Evolutionary conservation across 2,797 vertebrate genomes (phyloP).

Genomic region (Zenarchopterus dispar): DNA sequence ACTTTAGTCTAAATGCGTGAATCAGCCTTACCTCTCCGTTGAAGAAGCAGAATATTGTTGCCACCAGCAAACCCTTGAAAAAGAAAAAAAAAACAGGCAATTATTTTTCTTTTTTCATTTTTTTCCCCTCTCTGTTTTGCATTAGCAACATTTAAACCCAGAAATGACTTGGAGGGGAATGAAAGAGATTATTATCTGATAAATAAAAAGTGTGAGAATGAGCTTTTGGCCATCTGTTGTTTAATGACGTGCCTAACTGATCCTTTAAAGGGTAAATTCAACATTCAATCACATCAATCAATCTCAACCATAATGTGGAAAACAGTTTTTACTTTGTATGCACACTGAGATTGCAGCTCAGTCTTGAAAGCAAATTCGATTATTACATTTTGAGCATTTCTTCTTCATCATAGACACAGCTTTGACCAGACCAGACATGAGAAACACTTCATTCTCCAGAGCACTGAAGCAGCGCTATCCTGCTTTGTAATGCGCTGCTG

Average conservation of each 20-base stretch:
- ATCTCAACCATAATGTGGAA: not conserved
- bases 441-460: not conserved
- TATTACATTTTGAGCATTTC: not conserved
- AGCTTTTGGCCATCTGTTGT: too few species aligned
- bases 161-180: too few species aligned
- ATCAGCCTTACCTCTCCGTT: slow-evolving; percentile 90
- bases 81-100: slow-evolving; percentile 28
- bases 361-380: not conserved
- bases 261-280: slow-evolving; percentile 21
- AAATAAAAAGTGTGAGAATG: too few species aligned
- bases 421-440: not conserved
- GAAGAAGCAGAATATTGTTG: slow-evolving; percentile 98
- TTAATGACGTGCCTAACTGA: too few species aligned
- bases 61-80: slow-evolving; percentile 93
- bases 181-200: not conserved
- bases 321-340: slow-evolving; percentile 1
- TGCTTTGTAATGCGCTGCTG: not conserved
- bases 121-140: too few species aligned
- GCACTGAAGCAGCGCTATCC: not conserved
- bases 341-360: not conserved
- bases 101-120: not conserved
- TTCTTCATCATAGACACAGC: not conserved
- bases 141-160: too few species aligned
- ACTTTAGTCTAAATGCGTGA: not conserved
- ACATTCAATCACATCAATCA: slow-evolving; percentile 19